Evolutionary conservation across 2,888 invertebrate genomes (phyloP), one percentile per base, ranked within the genome.

Genomic region (Lottia scabra): DNA sequence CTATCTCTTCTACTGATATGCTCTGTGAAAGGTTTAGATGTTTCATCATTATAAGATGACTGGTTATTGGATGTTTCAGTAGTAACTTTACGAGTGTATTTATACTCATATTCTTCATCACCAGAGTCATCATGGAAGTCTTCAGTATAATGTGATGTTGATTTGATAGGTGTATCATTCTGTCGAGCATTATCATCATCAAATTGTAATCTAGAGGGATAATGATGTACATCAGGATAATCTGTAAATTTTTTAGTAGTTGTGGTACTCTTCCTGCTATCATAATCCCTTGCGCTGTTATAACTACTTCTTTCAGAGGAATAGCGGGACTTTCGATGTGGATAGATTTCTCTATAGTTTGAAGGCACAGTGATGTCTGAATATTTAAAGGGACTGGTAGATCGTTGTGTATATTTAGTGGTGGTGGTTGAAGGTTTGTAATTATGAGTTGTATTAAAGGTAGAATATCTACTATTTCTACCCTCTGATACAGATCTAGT

Each of bases 281-380:
- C 45, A 12, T 27, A 19, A 46, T 56, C 63, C 56, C 48, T 16
- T 4, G 56, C 10, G 56, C 56, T 56, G 38, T 38, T 38, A 38
- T 8, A 38, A 23, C 19, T 56, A 10, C 23, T 56, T 56, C 15
- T 10, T 23, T 19, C 19, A 1, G 56, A 10, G 3, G 56, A 38
- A 6, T 63, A 79, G 43, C 77, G 76, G 63, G 79, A 77, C 63
- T 81, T 81, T 63, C 84, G 75, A 73, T 85, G 85, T 19, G 85
- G 85, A 68, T 84, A 85, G 19, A 84, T 85, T 72, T 84, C 84
- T 71, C 81, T 75, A 68, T 79, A 77, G 15, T 68, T 77, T 48
- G 80, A 78, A n/a, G 76, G 73, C 15, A 79, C 72, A 56, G 23
- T 23, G 56, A 23, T 19, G 23, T 23, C 23, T 23, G 56, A 56